Evolutionary conservation across 1,140 invertebrate species (phyloP).

Genomic region (Microvelia longipes): DNA sequence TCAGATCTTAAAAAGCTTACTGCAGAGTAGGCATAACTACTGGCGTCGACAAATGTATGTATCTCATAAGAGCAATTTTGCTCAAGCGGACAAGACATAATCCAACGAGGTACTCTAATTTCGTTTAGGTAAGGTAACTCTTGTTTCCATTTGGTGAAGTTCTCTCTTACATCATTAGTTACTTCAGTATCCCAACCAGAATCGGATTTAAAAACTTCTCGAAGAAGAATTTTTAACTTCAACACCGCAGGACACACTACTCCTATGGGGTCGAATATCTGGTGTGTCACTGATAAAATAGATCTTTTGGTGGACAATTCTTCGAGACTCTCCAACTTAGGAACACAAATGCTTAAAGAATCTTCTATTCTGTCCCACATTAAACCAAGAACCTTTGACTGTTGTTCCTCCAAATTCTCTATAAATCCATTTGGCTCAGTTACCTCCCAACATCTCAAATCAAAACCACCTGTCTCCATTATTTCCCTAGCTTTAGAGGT

Average conservation of each 20-base stretch:
- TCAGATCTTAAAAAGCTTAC: slow-evolving; percentile 1
- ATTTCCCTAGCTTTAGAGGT: background rate
- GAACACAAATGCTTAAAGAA: background rate
- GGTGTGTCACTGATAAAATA: slow-evolving; percentile 6
- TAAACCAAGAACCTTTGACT: slow-evolving; percentile 3
- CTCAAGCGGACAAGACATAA: no score
- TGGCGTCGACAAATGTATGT: no score
- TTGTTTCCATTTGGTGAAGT: no score
- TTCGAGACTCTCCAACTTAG: background rate
- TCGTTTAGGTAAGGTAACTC: no score
- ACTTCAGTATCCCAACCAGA: background rate
- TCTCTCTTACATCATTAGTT: background rate
- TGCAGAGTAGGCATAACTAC: no score
- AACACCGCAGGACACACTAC: background rate
- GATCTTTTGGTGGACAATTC: slow-evolving; percentile 3
- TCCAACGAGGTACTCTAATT: no score
- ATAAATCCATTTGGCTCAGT: background rate
- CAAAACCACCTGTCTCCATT: slow-evolving; percentile 3
- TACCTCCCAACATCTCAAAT: background rate
- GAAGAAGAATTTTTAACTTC: slow-evolving; percentile 6
- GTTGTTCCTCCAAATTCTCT: no score
- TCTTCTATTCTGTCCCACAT: background rate
- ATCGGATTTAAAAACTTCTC: background rate
- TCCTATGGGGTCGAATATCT: slow-evolving; percentile 8
- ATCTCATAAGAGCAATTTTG: no score